Base-by-base conservation (phyloP, 1,140 invertebrate species). In the Meteorus sp. region DNA sequence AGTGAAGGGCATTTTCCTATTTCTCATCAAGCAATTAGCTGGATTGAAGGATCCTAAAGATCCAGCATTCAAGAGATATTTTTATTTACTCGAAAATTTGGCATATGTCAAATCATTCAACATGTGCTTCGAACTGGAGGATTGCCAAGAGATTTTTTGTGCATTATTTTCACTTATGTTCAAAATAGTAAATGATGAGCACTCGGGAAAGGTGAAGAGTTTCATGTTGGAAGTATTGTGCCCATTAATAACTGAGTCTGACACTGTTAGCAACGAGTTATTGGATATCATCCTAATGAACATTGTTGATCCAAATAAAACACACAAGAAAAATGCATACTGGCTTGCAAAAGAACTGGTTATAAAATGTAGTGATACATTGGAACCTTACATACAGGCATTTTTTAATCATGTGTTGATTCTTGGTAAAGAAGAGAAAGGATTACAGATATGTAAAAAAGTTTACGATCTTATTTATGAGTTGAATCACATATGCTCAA, bases 101-200 rank as follows among this genome's bases (percentile, higher is more conserved):
- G 95, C 95, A 7, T 98, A 96, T 80, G 95, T 98, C 17, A 99
- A 99, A 76, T 97, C 95, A 0, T 99, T 99, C 78, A 98, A 98
- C 77, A 98, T 99, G 89, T 98, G 96, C 78, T 95, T 98, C 75
- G 96, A 99, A 75, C 78, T 98, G 33, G 95, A 98, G 77, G 95
- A 98, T 76, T 97, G 92, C 68, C 94, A 98, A 79, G 93, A 97
- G 78, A 97, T 98, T 68, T 97, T 98, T 75, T 95, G 93, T 71
- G 88, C 89, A 35, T 82, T 99, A 0, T 98, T 98, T 79, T 89
- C 89, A 45, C 84, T 97, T n/a, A 96, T 98, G 85, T 98, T 98
- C 75, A 92, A 89, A 77, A 95, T 97, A 77, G 91, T 97, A 66
- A 97, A 95, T 82, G 94, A 97, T 71, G 94, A 97, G 75, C 96